A percentile compares a stretch with the other conserved stretches of the same genome.
phyloP scores from a whole-genome alignment of 2,113 vertebrate genomes.

The Thamnophis sirtalis region DNA sequence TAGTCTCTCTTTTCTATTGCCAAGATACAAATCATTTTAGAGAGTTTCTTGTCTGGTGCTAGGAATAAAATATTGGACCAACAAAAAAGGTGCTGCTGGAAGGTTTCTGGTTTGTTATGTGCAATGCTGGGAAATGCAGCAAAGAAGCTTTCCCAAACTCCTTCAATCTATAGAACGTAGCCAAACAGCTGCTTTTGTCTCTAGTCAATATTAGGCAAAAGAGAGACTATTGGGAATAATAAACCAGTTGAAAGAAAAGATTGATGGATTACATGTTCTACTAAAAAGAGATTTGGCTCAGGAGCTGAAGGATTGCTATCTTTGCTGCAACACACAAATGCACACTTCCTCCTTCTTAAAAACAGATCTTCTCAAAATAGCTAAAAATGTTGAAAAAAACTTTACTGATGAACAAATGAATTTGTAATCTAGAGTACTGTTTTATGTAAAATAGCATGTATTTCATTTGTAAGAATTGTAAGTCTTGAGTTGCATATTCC shows the following conservation, averaged over 20 bases:
- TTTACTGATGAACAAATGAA: background rate
- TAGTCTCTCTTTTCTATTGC: background rate
- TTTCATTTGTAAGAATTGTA: background rate
- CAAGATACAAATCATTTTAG: background rate
- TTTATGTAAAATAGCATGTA: background rate
- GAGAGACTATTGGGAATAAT: background rate
- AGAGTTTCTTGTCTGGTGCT: background rate
- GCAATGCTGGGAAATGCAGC: slow-evolving; percentile 22
- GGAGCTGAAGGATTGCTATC: background rate
- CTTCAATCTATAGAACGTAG: background rate
- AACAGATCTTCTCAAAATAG: background rate
- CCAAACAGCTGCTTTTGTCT: slow-evolving; percentile 61
- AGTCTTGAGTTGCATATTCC: background rate
- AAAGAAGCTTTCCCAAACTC: background rate
- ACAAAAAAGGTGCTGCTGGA: rapidly evolving
- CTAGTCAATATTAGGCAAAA: background rate
- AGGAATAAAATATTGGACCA: background rate
- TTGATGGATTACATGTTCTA: background rate
- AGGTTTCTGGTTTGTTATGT: slow-evolving; percentile 13
- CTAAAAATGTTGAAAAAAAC: background rate
- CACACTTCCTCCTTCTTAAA: background rate
- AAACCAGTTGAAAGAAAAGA: slow-evolving; percentile 11
- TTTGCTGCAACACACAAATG: background rate
- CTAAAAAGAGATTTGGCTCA: background rate
- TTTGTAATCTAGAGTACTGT: background rate